Base-by-base conservation (phyloP, 37 sponge, comb jelly and placozoan species). In the Theonella swinhoei region DNA sequence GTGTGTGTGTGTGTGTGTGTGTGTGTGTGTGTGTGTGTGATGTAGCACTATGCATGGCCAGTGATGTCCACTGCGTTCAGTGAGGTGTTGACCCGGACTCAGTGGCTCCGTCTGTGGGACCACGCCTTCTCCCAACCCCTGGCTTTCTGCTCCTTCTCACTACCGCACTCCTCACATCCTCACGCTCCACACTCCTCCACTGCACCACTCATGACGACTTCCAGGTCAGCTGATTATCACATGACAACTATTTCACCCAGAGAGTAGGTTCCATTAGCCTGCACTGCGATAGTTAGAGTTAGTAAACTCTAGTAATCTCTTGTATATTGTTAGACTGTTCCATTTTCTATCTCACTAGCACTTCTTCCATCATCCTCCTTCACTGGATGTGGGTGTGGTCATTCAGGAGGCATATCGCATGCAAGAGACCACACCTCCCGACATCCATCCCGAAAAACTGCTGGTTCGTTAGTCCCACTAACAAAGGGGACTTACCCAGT, bases 51-150 rank as follows among this genome's bases (percentile, higher is more conserved):
- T 84, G 94, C 92, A 3, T 98, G 99, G 99, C 99, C 99, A 0
- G 88, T 98, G 19, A 75, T 98, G 40, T 60, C 82, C 66, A 95
- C 96, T 1, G 34, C 96, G 76, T 92, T 98, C 84, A 94, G 94
- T 62, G 99, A 98, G 68, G 99, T 96, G 74, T 42, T 98, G 42
- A 79, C 91, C 1, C 64, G 87, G 1, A 77, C 90, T 9, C 94
- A 94, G 84, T 98, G 99, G 99, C 92, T 98, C 66, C 60, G 87
- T 33, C 40, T 91, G 26, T 94, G 95, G 99, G 99, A 98, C 77
- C 80, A 98, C 75, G 40, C 94, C 36, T 38, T 98, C 82, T 96
- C 96, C 65, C 85, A 98, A 34, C 99, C 70, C 63, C 96, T 25
- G 81, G 85, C n/a, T 99, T 78, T 67, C 85, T 99, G 23, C 87